Evolutionary conservation across 2,797 vertebrate species (phyloP).

Genomic region (Platyrinchus mystaceus): DNA sequence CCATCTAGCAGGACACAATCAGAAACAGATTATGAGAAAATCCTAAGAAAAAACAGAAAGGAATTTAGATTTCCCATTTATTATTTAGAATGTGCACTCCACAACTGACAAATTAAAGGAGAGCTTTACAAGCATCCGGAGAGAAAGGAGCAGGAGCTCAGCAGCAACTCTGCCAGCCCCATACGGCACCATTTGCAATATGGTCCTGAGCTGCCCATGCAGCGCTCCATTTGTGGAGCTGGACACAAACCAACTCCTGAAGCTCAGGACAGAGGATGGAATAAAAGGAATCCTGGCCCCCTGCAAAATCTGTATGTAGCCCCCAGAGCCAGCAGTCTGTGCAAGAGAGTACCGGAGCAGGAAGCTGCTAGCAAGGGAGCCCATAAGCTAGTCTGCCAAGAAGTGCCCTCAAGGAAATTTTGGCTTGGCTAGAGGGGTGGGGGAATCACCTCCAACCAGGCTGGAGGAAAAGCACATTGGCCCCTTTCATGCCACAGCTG

Average conservation of each 20-base stretch:
- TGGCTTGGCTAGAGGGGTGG: not conserved
- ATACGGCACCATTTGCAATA: not conserved
- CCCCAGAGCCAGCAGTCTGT: not conserved
- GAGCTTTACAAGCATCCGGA: not conserved
- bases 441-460: not conserved
- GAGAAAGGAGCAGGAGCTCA: not conserved
- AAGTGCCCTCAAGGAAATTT: not conserved
- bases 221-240: not conserved
- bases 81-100: not conserved
- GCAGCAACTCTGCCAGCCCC: not conserved
- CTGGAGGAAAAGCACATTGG: not conserved
- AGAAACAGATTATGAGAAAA: not conserved
- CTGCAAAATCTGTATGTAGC: not conserved
- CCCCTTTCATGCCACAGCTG: not conserved
- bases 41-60: not conserved
- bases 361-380: accelerated
- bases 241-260: not conserved
- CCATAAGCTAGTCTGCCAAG: not conserved
- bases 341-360: not conserved
- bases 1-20: not conserved
- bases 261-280: not conserved
- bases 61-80: not conserved
- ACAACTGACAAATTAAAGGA: not conserved
- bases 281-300: not conserved
- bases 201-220: not conserved